These are phyloP conservation scores for Frankliniella fusca DNA, from an alignment of 2,888 invertebrate genomes.

Conservation along the genomic window DNA sequence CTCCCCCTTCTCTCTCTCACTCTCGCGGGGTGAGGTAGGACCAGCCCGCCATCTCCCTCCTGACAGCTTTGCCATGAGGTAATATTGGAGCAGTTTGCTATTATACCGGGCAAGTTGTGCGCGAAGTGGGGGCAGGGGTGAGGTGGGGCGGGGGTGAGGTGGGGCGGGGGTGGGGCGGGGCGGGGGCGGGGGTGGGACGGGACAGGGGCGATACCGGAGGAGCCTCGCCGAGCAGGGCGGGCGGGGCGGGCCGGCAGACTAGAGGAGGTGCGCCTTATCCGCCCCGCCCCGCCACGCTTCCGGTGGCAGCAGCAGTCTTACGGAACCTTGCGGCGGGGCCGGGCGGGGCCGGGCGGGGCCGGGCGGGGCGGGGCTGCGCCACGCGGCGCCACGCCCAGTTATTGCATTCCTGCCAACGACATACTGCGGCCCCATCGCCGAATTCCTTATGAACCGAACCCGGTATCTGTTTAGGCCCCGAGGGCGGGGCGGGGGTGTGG, in stretches of 20 bases:
- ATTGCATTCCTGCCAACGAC: slow-evolving; percentile 1
- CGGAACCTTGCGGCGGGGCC: background rate
- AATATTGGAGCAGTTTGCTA: slow-evolving; percentile 10
- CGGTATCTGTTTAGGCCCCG: background rate
- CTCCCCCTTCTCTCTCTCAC: background rate
- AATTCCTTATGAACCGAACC: slow-evolving; percentile 8
- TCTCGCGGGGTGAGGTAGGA: background rate
- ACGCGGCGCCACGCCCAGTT: background rate
- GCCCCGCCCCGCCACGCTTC: background rate
- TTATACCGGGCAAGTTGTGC: background rate
- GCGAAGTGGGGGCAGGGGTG: background rate
- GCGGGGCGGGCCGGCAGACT: no score
- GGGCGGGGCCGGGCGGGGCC: background rate
- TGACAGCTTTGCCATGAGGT: slow-evolving; percentile 1
- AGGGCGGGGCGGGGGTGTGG: background rate
- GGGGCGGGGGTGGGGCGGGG: no score
- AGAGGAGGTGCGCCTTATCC: no score
- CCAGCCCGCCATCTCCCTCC: background rate
- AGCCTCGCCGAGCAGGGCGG: background rate
- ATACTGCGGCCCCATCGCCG: background rate
- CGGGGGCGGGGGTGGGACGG: no score
- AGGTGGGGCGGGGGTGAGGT: background rate
- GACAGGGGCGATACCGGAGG: background rate
- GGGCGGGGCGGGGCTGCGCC: background rate
- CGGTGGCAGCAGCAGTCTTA: background rate